Evolutionary conservation across 2,797 vertebrate genomes (phyloP).

Genomic region (Oreortyx pictus): DNA sequence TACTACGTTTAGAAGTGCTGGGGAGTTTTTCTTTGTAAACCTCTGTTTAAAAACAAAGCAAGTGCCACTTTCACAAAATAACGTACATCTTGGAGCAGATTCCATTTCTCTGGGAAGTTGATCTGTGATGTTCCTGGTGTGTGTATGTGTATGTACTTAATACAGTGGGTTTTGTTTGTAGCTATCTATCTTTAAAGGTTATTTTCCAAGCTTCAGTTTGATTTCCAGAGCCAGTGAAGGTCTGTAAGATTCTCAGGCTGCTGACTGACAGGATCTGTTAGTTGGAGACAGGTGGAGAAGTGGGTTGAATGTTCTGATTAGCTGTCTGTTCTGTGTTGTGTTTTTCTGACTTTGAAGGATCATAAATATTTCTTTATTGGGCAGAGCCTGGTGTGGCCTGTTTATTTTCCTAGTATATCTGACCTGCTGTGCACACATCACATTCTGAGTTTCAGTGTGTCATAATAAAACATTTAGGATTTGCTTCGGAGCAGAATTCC

Average conservation of each 20-base stretch:
- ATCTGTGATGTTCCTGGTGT: not conserved
- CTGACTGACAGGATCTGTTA: not conserved
- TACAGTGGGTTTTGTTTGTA: not conserved
- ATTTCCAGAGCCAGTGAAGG: not conserved
- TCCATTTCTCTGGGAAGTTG: not conserved
- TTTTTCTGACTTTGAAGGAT: not conserved
- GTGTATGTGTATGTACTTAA: not conserved
- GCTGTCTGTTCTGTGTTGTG: not conserved
- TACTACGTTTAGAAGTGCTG: not conserved
- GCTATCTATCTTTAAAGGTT: too few relatives aligned
- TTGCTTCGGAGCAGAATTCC: constrained; percentile 8
- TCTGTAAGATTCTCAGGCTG: not conserved
- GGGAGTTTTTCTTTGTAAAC: not conserved
- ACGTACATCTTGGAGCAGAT: not conserved
- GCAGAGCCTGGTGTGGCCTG: not conserved
- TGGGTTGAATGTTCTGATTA: not conserved
- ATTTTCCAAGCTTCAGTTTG: not conserved
- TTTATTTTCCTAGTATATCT: not conserved
- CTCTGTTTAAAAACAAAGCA: not conserved
- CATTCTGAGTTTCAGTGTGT: not conserved
- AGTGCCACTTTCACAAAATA: not conserved
- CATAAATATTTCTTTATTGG: not conserved
- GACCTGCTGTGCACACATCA: not conserved
- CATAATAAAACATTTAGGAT: not conserved
- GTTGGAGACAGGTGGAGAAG: not conserved